phyloP scores from a whole-genome alignment of 2,797 vertebrate species.

The Fratercula arctica region DNA sequence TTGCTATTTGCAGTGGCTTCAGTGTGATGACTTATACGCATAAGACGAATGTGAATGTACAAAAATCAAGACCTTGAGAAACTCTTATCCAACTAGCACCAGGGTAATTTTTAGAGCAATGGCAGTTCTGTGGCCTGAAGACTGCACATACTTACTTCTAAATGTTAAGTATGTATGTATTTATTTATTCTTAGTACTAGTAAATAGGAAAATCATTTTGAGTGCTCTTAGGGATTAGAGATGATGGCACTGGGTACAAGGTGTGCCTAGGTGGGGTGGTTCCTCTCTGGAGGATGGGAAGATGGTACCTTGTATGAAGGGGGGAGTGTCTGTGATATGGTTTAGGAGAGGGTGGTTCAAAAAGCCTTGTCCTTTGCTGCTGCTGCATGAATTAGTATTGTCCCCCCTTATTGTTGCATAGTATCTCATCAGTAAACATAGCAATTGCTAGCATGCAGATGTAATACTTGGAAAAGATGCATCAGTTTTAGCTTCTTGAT shows the following conservation, averaged over 20 bases:
- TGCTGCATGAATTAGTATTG: background rate
- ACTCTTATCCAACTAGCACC: background rate
- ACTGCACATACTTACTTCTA: background rate
- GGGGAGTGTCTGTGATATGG: background rate
- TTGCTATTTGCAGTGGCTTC: background rate
- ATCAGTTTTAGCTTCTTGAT: background rate
- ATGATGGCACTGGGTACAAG: background rate
- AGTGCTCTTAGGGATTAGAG: background rate
- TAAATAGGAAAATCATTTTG: background rate
- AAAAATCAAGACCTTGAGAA: background rate
- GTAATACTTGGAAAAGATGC: background rate
- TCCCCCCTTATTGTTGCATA: background rate
- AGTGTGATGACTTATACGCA: background rate
- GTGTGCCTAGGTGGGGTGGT: rapidly evolving
- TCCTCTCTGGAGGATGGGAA: background rate
- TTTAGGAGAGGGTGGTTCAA: background rate
- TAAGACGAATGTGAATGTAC: background rate
- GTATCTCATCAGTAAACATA: background rate
- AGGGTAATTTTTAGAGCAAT: background rate
- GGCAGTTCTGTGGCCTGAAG: background rate
- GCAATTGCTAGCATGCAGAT: background rate
- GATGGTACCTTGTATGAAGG: background rate
- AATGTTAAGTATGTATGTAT: background rate
- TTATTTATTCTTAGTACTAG: background rate
- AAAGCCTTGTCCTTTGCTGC: background rate